A percentile compares a stretch with the other conserved stretches of the same genome.
phyloP scores from a whole-genome alignment of 2,888 invertebrate genomes.

The Perithous albicinctus region DNA sequence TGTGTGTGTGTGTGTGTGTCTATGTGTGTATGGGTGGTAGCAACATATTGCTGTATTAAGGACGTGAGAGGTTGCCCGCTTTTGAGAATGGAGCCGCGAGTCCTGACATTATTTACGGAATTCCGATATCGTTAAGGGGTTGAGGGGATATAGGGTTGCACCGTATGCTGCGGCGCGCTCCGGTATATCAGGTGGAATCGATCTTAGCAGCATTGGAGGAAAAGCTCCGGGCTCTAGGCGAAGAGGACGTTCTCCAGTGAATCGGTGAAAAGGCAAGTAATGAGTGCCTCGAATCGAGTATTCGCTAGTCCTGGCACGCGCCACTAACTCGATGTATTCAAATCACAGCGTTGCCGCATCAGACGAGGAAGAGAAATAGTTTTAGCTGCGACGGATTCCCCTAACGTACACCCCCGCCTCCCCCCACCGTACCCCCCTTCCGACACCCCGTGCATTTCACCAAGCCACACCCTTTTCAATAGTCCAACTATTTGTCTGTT shows the following conservation, averaged over 20 bases:
- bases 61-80: conserved; percentile 6
- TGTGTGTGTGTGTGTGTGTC: neutral
- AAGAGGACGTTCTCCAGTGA: conserved; percentile 51
- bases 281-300: conserved; percentile 69
- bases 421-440: neutral
- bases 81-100: conserved; percentile 11
- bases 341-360: conserved; percentile 80
- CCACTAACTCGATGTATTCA: conserved; percentile 84
- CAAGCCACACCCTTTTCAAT: conserved; percentile 66
- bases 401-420: neutral
- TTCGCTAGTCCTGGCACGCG: conserved; percentile 81
- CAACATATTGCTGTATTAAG: conserved; percentile 21
- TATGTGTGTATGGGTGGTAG: too few species aligned
- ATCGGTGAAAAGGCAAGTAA: conserved; percentile 70
- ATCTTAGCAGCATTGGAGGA: conserved; percentile 21
- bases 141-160: neutral
- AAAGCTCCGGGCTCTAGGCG: conserved; percentile 8
- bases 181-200: conserved; percentile 45
- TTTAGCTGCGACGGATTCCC: conserved; percentile 68
- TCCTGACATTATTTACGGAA: conserved; percentile 42
- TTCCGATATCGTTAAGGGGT: conserved; percentile 44
- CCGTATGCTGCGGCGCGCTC: neutral
- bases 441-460: conserved; percentile 30
- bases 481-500: conserved; percentile 23
- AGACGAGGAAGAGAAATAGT: conserved; percentile 81